phyloP scores from a whole-genome alignment of 2,113 vertebrate genomes.

The Phoenicopterus ruber region DNA sequence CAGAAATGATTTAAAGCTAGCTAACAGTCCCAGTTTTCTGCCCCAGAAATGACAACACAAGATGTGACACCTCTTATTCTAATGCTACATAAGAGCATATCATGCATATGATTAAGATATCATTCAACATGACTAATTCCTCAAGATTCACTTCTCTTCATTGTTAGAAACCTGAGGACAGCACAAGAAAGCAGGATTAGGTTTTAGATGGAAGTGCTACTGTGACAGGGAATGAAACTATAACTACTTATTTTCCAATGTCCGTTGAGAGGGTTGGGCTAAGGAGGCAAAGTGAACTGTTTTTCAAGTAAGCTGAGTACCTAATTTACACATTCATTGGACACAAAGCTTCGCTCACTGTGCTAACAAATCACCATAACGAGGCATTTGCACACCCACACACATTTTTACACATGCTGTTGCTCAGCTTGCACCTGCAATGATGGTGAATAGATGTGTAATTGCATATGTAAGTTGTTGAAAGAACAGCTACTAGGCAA shows the following conservation, averaged over 20 bases:
- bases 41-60: slow-evolving; percentile 55
- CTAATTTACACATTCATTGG: slow-evolving; percentile 37
- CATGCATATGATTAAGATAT: background rate
- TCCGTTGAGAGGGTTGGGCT: background rate
- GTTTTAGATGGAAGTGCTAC: background rate
- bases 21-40: slow-evolving; percentile 26
- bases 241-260: background rate
- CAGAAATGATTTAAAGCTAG: slow-evolving; percentile 24
- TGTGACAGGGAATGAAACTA: background rate
- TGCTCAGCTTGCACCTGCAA: slow-evolving; percentile 49
- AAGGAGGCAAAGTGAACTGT: background rate
- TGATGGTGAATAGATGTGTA: slow-evolving; percentile 59
- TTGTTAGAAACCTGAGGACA: slow-evolving; percentile 3
- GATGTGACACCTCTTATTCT: slow-evolving; percentile 19
- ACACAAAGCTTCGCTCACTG: background rate
- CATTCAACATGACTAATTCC: background rate
- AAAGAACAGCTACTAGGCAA: slow-evolving; percentile 4
- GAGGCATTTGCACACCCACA: slow-evolving; percentile 57
- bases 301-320: background rate
- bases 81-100: background rate
- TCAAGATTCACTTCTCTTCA: background rate
- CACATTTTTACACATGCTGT: background rate
- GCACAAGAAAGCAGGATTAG: background rate
- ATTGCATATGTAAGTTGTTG: background rate
- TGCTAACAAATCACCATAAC: slow-evolving; percentile 27